Conservation (phyloP, 1,140 invertebrate genomes). For the Tetragonula clypearis region DNA sequence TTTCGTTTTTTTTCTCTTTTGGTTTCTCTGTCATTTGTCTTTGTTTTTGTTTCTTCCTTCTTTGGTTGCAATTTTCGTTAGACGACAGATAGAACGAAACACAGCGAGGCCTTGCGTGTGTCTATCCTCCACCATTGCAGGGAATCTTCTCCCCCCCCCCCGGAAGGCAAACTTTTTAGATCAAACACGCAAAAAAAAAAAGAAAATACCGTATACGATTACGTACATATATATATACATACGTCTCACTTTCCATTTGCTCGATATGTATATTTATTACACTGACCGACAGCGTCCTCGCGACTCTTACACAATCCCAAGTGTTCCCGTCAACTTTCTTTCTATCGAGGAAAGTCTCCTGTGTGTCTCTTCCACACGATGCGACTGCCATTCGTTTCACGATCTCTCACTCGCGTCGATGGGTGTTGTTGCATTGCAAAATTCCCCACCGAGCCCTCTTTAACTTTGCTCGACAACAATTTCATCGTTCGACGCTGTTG, state of each 20-base stretch:
- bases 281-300: slow-evolving; percentile 12
- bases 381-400: neutral
- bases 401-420: neutral
- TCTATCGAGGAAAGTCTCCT: slow-evolving; percentile 20
- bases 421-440: too few relatives aligned
- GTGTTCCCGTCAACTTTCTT: slow-evolving; percentile 2
- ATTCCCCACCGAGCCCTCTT: too few relatives aligned
- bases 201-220: neutral
- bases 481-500: too few relatives aligned
- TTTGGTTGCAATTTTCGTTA: neutral
- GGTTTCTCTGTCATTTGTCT: neutral
- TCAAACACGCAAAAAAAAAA: neutral
- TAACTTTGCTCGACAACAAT: too few relatives aligned
- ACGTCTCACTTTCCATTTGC: slow-evolving; percentile 44
- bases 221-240: neutral
- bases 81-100: neutral
- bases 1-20: neutral
- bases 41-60: neutral
- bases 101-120: neutral
- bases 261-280: slow-evolving; percentile 27
- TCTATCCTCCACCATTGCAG: neutral
- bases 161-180: neutral
- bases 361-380: slow-evolving; percentile 19
- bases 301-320: slow-evolving; percentile 25
- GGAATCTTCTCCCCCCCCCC: neutral